A percentile compares a stretch with the other conserved stretches of the same genome.
phyloP scores from a whole-genome alignment of 2,888 invertebrate species.

The Polymixis lichenea region DNA sequence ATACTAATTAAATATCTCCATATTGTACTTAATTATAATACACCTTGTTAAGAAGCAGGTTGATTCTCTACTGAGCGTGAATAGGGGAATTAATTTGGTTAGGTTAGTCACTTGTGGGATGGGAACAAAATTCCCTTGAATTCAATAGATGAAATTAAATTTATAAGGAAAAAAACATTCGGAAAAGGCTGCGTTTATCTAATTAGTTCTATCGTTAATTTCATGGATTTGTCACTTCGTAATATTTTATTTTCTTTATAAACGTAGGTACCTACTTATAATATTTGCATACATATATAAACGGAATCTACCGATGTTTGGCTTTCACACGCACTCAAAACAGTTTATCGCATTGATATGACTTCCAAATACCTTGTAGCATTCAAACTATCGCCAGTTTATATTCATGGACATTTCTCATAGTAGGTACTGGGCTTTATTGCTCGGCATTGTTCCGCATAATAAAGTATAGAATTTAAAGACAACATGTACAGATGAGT shows the following conservation, averaged over 20 bases:
- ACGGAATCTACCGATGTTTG: constrained; percentile 10
- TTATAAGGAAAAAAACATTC: constrained; percentile 20
- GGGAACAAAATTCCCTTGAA: constrained; percentile 23
- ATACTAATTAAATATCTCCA: not conserved
- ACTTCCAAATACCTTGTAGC: constrained; percentile 19
- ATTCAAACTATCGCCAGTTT: constrained; percentile 19
- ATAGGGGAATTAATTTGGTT: constrained; percentile 29
- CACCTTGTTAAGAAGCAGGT: constrained; percentile 17
- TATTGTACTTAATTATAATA: constrained; percentile 14
- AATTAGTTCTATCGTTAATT: constrained; percentile 28
- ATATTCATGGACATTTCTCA: constrained; percentile 24
- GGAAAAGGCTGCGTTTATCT: constrained; percentile 6
- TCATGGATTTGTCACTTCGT: constrained; percentile 2
- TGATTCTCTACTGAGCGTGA: constrained; percentile 32
- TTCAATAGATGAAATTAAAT: constrained; percentile 22
- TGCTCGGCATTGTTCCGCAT: constrained; percentile 8
- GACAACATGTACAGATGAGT: constrained; percentile 30
- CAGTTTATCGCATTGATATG: constrained; percentile 31
- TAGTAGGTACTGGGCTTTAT: not conserved
- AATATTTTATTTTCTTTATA: constrained; percentile 4
- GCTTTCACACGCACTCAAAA: constrained; percentile 31
- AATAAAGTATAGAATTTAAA: constrained; percentile 34
- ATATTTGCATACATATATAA: constrained; percentile 4
- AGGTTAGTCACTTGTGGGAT: constrained; percentile 16
- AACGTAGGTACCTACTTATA: not conserved